Base-by-base conservation (phyloP, 1,140 invertebrate species). In the Ceratina australensis region DNA sequence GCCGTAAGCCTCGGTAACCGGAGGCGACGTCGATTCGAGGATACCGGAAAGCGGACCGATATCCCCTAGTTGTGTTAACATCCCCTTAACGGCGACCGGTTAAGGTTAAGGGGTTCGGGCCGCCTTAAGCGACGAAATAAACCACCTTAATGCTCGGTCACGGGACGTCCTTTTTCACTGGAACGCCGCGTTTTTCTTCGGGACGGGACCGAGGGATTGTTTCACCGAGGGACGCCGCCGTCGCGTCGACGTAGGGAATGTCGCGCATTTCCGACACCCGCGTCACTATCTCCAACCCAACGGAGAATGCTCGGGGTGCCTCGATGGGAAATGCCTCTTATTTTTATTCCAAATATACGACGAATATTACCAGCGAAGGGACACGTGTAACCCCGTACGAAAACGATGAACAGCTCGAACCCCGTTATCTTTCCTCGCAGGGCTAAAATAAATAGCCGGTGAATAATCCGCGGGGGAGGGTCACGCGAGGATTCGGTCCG, bases 1-100 rank as follows among this genome's bases (percentile, higher is more conserved):
- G 26, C 50, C 72, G 61, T 66, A 54, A 72, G 56, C 20, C 33
- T 64, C 47, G 47, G 13, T 24, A 12, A 49, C 33, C 61, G 28
- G 56, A 59, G 63, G 59, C 77, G 26, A 49, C 50, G 61, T 50
- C 47, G 28, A 63, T 69, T 22, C 47, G 16, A 24, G 50, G 18
- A 54, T 13, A 49, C n/a, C 33, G 26, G 57, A 75, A 15, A 33
- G 54, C 75, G 26, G 42, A n/a, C 28, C 63, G 57, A 72, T 42
- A 42, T 42, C 33, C 24, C 8, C 26, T 16, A 16, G 57, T 65
- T 74, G 59, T 79, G 85, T 86, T 87, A 87, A 87, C 84, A 86
- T 82, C 78, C 78, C 60, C 81, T 82, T 87, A 87, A 87, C 80
- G 84, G 80, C 60, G 50, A 49, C 56, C 73, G 61, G 77, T 83